A percentile compares a stretch with the other conserved stretches of the same genome.
Conservation (phyloP, 2,113 vertebrate species). For the Mobula birostris region DNA sequence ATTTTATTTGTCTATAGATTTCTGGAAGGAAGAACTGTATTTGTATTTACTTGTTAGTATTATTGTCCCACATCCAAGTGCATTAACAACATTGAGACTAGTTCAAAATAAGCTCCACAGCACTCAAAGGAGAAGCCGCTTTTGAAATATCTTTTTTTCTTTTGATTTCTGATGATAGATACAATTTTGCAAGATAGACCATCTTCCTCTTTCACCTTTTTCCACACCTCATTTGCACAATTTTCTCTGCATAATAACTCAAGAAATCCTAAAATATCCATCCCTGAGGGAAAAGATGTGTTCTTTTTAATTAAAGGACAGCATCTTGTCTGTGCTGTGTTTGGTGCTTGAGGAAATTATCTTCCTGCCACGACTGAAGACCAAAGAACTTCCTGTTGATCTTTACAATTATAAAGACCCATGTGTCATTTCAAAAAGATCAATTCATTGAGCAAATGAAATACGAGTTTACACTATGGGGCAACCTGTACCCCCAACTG, state of each 20-base stretch:
- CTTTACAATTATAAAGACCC: background rate
- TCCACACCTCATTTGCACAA: no score
- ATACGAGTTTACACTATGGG: background rate
- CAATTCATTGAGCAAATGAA: background rate
- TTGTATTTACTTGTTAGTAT: background rate
- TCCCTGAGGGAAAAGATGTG: background rate
- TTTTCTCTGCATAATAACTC: background rate
- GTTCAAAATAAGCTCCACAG: background rate
- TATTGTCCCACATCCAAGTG: background rate
- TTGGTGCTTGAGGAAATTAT: background rate
- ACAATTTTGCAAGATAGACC: background rate
- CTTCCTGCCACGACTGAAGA: background rate
- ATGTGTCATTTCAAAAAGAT: background rate
- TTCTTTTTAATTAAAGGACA: background rate
- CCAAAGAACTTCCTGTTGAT: no score
- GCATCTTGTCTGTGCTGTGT: background rate
- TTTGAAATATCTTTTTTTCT: background rate
- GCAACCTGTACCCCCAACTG: no score
- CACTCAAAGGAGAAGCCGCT: background rate
- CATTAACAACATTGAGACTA: background rate
- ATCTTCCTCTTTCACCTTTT: background rate
- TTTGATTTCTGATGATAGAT: background rate
- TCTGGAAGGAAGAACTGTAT: background rate
- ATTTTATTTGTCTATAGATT: background rate
- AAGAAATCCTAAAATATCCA: background rate